phyloP scores from a whole-genome alignment of 2,113 vertebrate genomes.

The Pagrus major region DNA sequence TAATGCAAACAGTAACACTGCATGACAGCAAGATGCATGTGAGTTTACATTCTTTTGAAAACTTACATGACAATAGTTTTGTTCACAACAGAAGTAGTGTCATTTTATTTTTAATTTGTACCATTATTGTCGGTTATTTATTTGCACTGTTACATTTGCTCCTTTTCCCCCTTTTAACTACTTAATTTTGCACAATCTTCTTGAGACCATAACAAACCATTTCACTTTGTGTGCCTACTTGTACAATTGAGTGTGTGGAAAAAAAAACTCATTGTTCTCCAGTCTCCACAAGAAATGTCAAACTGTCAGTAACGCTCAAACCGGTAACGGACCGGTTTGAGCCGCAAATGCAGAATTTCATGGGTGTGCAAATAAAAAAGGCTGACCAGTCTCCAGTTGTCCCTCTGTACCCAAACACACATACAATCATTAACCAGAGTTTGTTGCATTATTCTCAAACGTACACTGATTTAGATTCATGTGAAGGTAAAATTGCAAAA shows the following conservation, averaged over 20 bases:
- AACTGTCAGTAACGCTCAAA: neutral
- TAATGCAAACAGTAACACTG: neutral
- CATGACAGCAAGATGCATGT: neutral
- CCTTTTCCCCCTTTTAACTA: neutral
- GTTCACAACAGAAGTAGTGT: neutral
- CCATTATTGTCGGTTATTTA: neutral
- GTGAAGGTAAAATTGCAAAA: neutral
- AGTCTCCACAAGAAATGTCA: neutral
- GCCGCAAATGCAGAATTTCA: neutral
- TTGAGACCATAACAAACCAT: neutral
- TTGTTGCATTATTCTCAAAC: neutral
- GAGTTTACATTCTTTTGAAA: neutral
- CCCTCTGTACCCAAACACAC: neutral
- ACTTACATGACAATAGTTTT: neutral
- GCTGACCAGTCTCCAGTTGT: neutral
- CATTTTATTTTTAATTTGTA: neutral
- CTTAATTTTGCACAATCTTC: neutral
- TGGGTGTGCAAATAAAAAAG: neutral
- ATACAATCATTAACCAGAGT: constrained; percentile 19
- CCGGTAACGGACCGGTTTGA: neutral
- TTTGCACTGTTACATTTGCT: neutral
- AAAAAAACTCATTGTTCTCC: neutral
- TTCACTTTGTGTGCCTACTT: neutral
- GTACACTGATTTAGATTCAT: neutral
- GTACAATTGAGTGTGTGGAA: neutral